Evolutionary conservation across 1,140 invertebrate species (phyloP), one percentile per base, ranked within the genome.

Genomic region (Zaprionus camerounensis): DNA sequence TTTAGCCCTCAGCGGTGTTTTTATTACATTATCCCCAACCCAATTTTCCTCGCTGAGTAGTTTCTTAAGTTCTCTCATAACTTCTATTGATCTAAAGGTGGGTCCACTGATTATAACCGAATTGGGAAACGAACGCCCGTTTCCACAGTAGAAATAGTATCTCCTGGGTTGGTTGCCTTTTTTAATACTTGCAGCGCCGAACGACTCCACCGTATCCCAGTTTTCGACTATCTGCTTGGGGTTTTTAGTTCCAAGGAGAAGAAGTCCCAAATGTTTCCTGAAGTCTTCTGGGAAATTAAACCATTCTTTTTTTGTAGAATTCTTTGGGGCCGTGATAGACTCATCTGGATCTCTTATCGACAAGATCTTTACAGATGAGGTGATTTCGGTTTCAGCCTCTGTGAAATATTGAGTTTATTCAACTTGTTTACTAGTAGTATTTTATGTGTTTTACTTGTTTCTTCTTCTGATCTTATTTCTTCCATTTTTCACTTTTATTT

Each of bases 11-110:
- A 73, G 12, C 4, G 57, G 46, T 3, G 49, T 55, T n/a, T 68
- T 36, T 4, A 68, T 68, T 5, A 44, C 51, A 53, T 62, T 57
- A 0, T 62, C 28, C 0, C 36, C 44, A 28, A 57, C 20, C 71
- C 65, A 69, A 12, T 74, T 74, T 24, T 74, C 71, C 0, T 38
- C 28, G 3, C 24, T 69, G 1, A 74, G 17, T 11, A 24, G 49
- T 56, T 56, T 56, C 44, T 13, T 28, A 0, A 69, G 28, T 12
- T 31, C 6, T 5, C 46, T 26, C 44, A 74, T 36, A 20, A 26
- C 28, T 26, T 34, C 28, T 1, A n/a, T 15, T 1, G 49, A 49
- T 26, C 9, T 56, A 2, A 38, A 36, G 0, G 15, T 44, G n/a
- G 36, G 49, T n/a, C 28, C 36, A 20, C 0, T 5, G 34, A 74